Conservation (phyloP, 2,888 invertebrate species). For the Drosophila meridiana region DNA sequence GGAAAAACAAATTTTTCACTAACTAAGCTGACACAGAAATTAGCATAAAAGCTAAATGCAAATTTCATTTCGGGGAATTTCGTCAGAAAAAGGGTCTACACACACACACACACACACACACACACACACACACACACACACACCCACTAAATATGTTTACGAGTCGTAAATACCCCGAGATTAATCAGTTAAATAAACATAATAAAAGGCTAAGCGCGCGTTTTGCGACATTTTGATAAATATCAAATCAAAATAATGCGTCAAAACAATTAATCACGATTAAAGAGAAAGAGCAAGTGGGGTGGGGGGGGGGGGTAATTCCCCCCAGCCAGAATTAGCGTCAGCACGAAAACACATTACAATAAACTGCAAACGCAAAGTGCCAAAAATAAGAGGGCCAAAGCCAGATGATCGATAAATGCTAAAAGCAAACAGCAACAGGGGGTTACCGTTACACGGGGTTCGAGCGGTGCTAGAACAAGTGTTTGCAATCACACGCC, state of each 20-base stretch:
- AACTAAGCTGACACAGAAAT: slow-evolving; percentile 49
- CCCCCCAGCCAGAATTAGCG: slow-evolving; percentile 7
- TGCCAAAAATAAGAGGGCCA: slow-evolving; percentile 48
- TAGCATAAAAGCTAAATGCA: slow-evolving; percentile 56
- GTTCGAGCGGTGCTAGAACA: slow-evolving; percentile 46
- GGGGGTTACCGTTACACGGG: slow-evolving; percentile 24
- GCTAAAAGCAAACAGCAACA: slow-evolving; percentile 54
- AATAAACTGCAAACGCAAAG: slow-evolving; percentile 36
- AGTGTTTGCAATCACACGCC: slow-evolving; percentile 77
- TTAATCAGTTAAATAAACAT: slow-evolving; percentile 77
- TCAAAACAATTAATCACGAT: slow-evolving; percentile 79
- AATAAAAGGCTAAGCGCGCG: slow-evolving; percentile 71
- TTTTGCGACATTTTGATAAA: slow-evolving; percentile 81
- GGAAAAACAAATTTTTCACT: slow-evolving; percentile 66
- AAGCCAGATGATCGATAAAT: slow-evolving; percentile 71
- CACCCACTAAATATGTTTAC: slow-evolving; percentile 13
- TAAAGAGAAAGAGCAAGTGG: slow-evolving; percentile 41
- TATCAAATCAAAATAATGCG: slow-evolving; percentile 80
- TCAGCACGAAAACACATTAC: slow-evolving; percentile 29
- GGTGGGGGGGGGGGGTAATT: neutral
- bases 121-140: slow-evolving; percentile 1
- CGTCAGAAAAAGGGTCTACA: slow-evolving; percentile 33
- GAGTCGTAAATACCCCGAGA: slow-evolving; percentile 33
- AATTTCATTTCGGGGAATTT: slow-evolving; percentile 43
- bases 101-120: slow-evolving; percentile 12